phyloP scores from a whole-genome alignment of 2,113 vertebrate species.

The Mionectes macconnelli region DNA sequence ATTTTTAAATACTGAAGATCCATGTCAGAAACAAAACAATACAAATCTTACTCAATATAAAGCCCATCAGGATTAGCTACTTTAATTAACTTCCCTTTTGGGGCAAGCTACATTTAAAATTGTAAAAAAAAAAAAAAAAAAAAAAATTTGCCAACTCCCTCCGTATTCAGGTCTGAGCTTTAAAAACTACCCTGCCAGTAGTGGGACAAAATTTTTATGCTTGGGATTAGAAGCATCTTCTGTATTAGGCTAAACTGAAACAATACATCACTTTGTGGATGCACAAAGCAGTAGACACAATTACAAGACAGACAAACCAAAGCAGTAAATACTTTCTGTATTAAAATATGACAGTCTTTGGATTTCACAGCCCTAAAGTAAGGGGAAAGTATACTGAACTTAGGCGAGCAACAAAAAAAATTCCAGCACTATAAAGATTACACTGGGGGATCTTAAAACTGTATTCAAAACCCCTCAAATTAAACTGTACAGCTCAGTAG shows the following conservation, averaged over 20 bases:
- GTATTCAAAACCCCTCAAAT: not conserved
- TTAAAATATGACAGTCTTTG: not conserved
- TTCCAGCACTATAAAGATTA: not conserved
- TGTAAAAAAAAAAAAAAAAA: rapidly evolving
- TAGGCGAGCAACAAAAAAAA: not conserved
- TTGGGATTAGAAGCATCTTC: not conserved
- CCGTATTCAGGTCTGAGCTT: not conserved
- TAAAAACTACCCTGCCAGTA: not conserved
- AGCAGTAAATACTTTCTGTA: not conserved
- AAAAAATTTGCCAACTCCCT: not conserved
- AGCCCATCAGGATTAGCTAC: not conserved
- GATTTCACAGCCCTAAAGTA: not conserved
- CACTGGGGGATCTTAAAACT: not conserved
- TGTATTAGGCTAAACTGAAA: not conserved
- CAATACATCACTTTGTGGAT: not conserved
- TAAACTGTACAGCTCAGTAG: not conserved
- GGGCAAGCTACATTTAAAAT: not conserved
- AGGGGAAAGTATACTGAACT: not conserved
- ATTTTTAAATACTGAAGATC: not conserved
- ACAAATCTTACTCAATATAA: not conserved
- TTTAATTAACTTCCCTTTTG: not conserved
- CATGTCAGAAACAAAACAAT: not conserved
- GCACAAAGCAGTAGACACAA: not conserved
- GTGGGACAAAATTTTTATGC: not conserved
- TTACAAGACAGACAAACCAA: not conserved